Evolutionary conservation across 2,797 vertebrate genomes (phyloP).

Genomic region (Lagorchestes hirsutus): DNA sequence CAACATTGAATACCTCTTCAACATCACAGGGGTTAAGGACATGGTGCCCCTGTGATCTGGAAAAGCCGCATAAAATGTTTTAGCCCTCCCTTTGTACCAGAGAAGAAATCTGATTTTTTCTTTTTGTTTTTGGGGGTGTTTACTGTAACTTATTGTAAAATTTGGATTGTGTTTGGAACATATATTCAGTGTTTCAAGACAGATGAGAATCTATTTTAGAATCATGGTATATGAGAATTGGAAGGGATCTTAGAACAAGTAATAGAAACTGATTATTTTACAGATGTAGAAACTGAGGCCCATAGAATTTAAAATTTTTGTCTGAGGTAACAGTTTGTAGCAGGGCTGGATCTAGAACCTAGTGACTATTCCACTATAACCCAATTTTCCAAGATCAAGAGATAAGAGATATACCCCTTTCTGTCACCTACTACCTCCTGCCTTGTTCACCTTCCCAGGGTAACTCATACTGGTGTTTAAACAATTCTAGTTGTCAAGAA

Average conservation of each 20-base stretch:
- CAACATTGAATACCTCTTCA: background rate
- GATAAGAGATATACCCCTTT: background rate
- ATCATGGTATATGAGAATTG: background rate
- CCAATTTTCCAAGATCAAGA: background rate
- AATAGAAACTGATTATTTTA: slow-evolving; percentile 29
- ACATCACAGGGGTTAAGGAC: background rate
- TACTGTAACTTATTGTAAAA: background rate
- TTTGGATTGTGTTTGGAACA: background rate
- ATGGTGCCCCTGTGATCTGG: background rate
- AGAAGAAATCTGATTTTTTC: background rate
- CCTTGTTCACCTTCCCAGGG: background rate
- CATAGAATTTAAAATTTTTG: slow-evolving; percentile 25
- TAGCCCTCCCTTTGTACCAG: background rate
- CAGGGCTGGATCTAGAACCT: slow-evolving; percentile 14
- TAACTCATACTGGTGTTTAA: slow-evolving; percentile 26
- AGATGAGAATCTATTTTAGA: slow-evolving; percentile 46
- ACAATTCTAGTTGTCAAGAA: slow-evolving; percentile 33
- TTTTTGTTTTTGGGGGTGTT: background rate
- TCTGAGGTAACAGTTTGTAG: slow-evolving; percentile 16
- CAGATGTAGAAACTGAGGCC: slow-evolving; percentile 40
- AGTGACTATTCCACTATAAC: background rate
- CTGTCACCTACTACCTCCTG: background rate
- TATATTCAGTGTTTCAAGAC: background rate
- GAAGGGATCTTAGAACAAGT: slow-evolving; percentile 1
- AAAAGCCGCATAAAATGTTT: background rate